A percentile compares a stretch with the other conserved stretches of the same genome.
Evolutionary conservation across 2,888 invertebrate genomes (phyloP).

Genomic region (Chalcis sispes): DNA sequence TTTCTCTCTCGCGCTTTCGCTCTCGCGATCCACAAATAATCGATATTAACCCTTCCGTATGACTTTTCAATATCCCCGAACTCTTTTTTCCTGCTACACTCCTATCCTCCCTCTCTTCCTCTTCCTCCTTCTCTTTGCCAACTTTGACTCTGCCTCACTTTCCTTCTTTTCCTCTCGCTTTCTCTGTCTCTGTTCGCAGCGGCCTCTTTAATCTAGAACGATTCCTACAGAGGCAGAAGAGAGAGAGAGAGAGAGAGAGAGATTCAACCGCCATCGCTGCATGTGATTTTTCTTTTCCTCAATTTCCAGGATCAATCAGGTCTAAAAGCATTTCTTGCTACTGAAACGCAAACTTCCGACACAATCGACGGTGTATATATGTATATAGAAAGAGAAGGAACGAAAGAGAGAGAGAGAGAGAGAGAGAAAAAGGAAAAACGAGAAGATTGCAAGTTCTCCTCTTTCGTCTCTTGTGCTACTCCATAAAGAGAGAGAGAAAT

Average conservation of each 20-base stretch:
- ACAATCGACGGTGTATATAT: slow-evolving; percentile 38
- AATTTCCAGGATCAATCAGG: slow-evolving; percentile 56
- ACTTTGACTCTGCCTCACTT: slow-evolving; percentile 22
- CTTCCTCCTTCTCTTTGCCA: not conserved
- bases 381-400: not conserved
- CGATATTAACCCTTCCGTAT: slow-evolving; percentile 53
- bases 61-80: slow-evolving; percentile 52
- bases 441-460: not conserved
- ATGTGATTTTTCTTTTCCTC: slow-evolving; percentile 56
- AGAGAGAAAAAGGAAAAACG: not conserved
- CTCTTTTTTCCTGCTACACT: no score
- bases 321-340: slow-evolving; percentile 54
- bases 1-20: no score
- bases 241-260: not conserved
- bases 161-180: not conserved
- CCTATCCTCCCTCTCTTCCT: not conserved
- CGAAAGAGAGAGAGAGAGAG: not conserved
- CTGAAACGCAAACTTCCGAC: slow-evolving; percentile 47
- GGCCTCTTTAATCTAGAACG: slow-evolving; percentile 49
- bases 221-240: not conserved
- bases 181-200: not conserved
- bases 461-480: not conserved
- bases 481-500: not conserved
- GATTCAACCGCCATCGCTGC: slow-evolving; percentile 29
- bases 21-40: slow-evolving; percentile 50